Conservation (phyloP, 2,888 invertebrate species). For the Strigamia transsilvanica region DNA sequence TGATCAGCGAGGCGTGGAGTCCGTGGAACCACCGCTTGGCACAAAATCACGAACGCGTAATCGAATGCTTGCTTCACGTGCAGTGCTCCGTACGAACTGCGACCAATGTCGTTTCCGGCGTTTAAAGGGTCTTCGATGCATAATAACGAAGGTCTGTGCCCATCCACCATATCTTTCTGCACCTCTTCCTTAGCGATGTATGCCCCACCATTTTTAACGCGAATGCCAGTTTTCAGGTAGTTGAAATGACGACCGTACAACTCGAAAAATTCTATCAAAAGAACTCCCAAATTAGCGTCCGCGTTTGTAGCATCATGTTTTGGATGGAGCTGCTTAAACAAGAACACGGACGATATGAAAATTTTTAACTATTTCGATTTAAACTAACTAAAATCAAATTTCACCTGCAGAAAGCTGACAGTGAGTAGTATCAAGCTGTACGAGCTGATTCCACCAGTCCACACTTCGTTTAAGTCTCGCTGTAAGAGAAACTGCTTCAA, state of each 20-base stretch:
- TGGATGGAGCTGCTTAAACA: constrained; percentile 77
- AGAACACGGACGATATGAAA: too few relatives aligned
- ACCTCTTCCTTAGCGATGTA: constrained; percentile 93
- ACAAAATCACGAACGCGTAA: constrained; percentile 77
- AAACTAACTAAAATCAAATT: constrained; percentile 53
- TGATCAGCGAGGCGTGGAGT: constrained; percentile 56
- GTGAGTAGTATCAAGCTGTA: constrained; percentile 98
- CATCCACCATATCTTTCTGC: constrained; percentile 92
- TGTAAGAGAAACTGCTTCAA: constrained; percentile 98
- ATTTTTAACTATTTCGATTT: too few relatives aligned
- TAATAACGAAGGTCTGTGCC: constrained; percentile 89
- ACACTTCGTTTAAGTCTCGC: constrained; percentile 98
- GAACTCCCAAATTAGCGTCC: constrained; percentile 84
- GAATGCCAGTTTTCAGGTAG: constrained; percentile 91
- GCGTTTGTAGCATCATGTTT: constrained; percentile 74
- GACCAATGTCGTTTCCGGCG: constrained; percentile 92
- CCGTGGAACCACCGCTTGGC: constrained; percentile 60
- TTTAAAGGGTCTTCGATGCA: constrained; percentile 98
- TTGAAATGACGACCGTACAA: constrained; percentile 96
- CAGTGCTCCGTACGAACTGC: constrained; percentile 93
- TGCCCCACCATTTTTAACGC: constrained; percentile 90
- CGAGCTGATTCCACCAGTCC: constrained; percentile 98
- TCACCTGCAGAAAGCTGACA: constrained; percentile 90
- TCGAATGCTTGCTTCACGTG: constrained; percentile 94
- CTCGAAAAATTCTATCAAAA: constrained; percentile 96